These are phyloP conservation scores for Camponotus floridanus DNA, from an alignment of 1,140 invertebrate species.

Conservation along the genomic window DNA sequence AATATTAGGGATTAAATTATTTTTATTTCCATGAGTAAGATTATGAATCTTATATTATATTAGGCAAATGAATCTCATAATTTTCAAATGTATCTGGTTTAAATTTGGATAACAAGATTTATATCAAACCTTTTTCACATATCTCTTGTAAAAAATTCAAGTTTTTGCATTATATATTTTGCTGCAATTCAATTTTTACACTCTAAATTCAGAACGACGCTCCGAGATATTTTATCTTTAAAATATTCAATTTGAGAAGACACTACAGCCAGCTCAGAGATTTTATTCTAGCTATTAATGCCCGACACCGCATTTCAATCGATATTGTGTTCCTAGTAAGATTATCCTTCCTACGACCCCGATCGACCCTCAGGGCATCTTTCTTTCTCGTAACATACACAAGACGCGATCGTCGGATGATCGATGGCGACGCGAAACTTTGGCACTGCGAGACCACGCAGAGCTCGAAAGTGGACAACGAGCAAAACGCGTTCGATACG, in stretches of 20 bases:
- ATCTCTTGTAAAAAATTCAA: background rate
- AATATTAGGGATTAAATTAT: background rate
- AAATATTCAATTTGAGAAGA: background rate
- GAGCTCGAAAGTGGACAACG: slow-evolving; percentile 66
- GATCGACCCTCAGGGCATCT: background rate
- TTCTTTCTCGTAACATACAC: background rate
- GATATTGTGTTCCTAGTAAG: slow-evolving; percentile 44
- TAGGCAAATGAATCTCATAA: background rate
- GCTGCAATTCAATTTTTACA: background rate
- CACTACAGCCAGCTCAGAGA: background rate
- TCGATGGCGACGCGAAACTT: slow-evolving; percentile 67
- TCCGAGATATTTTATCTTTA: background rate
- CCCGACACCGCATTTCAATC: slow-evolving; percentile 31
- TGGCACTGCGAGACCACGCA: background rate
- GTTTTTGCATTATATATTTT: background rate
- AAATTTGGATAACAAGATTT: background rate
- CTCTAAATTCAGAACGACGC: background rate
- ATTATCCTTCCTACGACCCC: slow-evolving; percentile 21
- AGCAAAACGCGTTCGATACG: slow-evolving; percentile 62
- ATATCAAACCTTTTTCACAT: background rate
- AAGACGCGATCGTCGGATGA: slow-evolving; percentile 61
- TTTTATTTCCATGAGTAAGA: background rate
- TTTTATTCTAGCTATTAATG: background rate
- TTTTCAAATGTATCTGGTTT: background rate
- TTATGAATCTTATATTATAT: background rate